Conservation (phyloP, 2,888 invertebrate species). For the Elgonia sp. region DNA sequence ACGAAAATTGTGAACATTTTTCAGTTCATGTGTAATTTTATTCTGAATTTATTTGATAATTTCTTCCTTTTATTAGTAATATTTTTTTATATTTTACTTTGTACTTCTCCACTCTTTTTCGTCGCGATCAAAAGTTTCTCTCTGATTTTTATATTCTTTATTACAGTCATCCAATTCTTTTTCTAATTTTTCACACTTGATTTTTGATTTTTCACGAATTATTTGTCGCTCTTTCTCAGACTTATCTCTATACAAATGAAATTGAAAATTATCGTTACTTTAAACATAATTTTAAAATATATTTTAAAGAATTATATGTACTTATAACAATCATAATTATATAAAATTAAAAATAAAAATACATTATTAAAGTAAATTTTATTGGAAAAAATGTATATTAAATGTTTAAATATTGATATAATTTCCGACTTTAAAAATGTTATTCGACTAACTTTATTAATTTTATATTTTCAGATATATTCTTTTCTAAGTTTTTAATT, state of each 20-base stretch:
- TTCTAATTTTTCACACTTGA: slow-evolving; percentile 59
- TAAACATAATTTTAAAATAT: no score
- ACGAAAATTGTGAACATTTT: no score
- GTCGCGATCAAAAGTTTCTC: slow-evolving; percentile 45
- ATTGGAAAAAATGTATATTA: neutral
- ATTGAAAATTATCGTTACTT: neutral
- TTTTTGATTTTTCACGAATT: slow-evolving; percentile 45
- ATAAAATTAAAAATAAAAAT: no score
- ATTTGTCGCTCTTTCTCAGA: slow-evolving; percentile 58
- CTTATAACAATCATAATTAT: no score
- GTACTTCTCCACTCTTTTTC: slow-evolving; percentile 72
- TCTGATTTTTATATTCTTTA: slow-evolving; percentile 52
- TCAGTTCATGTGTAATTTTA: no score
- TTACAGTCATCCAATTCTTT: slow-evolving; percentile 49
- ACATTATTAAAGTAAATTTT: no score
- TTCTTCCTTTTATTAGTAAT: neutral
- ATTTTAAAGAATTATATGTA: no score
- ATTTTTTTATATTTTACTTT: slow-evolving; percentile 70
- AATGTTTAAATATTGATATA: neutral
- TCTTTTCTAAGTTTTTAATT: slow-evolving; percentile 11
- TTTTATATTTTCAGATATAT: slow-evolving; percentile 5
- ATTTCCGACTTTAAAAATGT: neutral
- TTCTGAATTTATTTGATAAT: no score
- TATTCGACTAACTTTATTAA: slow-evolving; percentile 14
- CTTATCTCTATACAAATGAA: slow-evolving; percentile 40